Conservation (phyloP, 2,113 vertebrate genomes). For the Erinaceus europaeus region DNA sequence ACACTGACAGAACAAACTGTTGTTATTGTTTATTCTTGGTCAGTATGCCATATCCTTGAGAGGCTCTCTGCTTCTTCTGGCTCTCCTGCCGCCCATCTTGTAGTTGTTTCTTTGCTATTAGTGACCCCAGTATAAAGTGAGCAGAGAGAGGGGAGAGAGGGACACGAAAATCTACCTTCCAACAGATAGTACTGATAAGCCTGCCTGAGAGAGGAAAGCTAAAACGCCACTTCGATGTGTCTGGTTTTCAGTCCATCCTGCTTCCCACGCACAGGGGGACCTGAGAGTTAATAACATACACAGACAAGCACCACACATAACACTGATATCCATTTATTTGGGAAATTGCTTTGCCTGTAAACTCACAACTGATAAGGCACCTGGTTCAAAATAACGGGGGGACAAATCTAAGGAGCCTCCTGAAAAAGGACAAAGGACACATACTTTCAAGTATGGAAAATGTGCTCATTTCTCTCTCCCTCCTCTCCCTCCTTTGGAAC, state of each 20-base stretch:
- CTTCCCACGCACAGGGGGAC: not conserved
- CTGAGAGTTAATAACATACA: not conserved
- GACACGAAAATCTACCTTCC: not conserved
- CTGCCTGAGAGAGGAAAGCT: not conserved
- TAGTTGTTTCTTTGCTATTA: not conserved
- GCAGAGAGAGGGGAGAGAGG: not conserved
- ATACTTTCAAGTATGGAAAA: not conserved
- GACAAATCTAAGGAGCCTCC: not conserved
- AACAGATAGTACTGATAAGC: not conserved
- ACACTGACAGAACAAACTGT: not conserved
- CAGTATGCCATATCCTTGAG: not conserved
- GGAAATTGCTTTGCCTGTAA: slow-evolving; percentile 7
- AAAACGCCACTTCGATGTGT: not conserved
- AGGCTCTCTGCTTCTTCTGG: not conserved
- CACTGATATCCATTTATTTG: slow-evolving; percentile 40
- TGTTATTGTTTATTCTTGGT: not conserved
- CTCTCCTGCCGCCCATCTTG: not conserved
- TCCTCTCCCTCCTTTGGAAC: not conserved
- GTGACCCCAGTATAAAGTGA: not conserved
- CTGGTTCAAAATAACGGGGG: not conserved
- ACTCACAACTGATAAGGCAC: slow-evolving; percentile 44
- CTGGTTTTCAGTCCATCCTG: not conserved
- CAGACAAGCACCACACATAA: not conserved
- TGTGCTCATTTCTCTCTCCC: not conserved
- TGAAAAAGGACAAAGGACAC: not conserved